A percentile compares a stretch with the other conserved stretches of the same genome.
Conservation (phyloP, 2,888 invertebrate genomes). For the Nomada fucata region DNA sequence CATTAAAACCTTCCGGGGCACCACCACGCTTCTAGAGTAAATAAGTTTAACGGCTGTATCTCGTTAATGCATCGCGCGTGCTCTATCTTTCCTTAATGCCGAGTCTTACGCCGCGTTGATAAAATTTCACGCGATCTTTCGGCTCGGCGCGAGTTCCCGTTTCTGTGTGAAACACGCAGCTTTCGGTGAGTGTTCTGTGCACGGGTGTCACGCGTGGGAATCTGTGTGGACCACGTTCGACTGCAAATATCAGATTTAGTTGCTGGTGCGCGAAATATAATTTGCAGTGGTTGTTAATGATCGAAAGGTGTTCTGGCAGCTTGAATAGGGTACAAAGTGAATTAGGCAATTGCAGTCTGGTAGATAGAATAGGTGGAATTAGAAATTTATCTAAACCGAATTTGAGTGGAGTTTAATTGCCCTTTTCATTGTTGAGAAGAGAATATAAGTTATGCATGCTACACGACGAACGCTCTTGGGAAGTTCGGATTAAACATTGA, state of each 20-base stretch:
- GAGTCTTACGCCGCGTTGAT: slow-evolving; percentile 34
- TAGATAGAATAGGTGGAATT: too few species aligned
- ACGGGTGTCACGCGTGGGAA: too few species aligned
- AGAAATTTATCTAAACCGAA: too few species aligned
- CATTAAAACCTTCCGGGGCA: slow-evolving; percentile 63
- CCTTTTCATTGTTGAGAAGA: too few species aligned
- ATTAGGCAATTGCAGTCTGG: too few species aligned
- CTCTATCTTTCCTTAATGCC: slow-evolving; percentile 72
- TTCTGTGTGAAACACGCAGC: too few species aligned
- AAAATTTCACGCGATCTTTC: slow-evolving; percentile 35
- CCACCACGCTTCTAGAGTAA: slow-evolving; percentile 75
- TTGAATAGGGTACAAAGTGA: background rate
- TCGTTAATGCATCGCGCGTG: slow-evolving; percentile 79
- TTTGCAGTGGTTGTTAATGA: background rate
- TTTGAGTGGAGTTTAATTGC: too few species aligned
- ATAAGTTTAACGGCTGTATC: slow-evolving; percentile 80
- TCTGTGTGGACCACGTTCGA: background rate
- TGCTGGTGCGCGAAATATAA: background rate
- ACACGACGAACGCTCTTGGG: too few species aligned
- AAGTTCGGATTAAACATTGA: too few species aligned
- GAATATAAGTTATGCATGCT: too few species aligned
- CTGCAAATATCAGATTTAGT: background rate
- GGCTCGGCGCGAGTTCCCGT: background rate
- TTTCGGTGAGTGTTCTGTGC: too few species aligned
- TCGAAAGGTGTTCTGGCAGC: background rate